phyloP scores from a whole-genome alignment of 2,113 vertebrate genomes.

The Periophthalmus modestus region DNA sequence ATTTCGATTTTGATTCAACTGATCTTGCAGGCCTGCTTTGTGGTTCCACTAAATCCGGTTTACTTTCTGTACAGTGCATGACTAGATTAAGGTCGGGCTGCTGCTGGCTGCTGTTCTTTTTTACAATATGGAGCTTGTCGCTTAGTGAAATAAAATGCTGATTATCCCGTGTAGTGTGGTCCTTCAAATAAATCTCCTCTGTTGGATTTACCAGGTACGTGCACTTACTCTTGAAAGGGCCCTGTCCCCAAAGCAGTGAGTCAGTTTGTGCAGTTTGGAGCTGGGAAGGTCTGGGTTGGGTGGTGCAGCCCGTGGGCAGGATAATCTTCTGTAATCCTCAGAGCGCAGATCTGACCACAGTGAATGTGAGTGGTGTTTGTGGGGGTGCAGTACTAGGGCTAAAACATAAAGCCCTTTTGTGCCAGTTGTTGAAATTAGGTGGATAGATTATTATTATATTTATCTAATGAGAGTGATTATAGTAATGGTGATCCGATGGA shows the following conservation, averaged over 20 bases:
- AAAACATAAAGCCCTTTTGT: neutral
- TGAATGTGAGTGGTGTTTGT: slow-evolving; percentile 26
- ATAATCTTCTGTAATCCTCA: slow-evolving; percentile 76
- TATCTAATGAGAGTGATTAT: neutral
- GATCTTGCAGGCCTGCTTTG: slow-evolving; percentile 2
- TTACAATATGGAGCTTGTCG: slow-evolving; percentile 36
- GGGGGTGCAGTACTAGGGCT: slow-evolving; percentile 15
- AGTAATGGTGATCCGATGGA: neutral
- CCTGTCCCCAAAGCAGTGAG: slow-evolving; percentile 36
- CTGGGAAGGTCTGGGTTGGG: slow-evolving; percentile 33
- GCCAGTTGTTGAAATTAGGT: neutral
- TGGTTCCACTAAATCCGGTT: slow-evolving; percentile 20
- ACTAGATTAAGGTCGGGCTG: slow-evolving; percentile 43
- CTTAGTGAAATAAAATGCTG: slow-evolving; percentile 37
- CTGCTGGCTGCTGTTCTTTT: slow-evolving; percentile 31
- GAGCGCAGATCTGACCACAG: slow-evolving; percentile 59
- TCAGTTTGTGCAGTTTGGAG: slow-evolving; percentile 26
- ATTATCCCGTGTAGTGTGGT: slow-evolving; percentile 41
- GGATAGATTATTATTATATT: neutral
- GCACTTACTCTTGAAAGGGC: slow-evolving; percentile 55
- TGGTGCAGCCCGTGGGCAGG: slow-evolving; percentile 53
- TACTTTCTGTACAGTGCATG: slow-evolving; percentile 49
- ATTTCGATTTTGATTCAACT: neutral
- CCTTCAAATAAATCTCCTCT: slow-evolving; percentile 53
- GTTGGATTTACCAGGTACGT: slow-evolving; percentile 56